Conservation (phyloP, 2,113 vertebrate genomes). For the Oenanthe oenanthe region DNA sequence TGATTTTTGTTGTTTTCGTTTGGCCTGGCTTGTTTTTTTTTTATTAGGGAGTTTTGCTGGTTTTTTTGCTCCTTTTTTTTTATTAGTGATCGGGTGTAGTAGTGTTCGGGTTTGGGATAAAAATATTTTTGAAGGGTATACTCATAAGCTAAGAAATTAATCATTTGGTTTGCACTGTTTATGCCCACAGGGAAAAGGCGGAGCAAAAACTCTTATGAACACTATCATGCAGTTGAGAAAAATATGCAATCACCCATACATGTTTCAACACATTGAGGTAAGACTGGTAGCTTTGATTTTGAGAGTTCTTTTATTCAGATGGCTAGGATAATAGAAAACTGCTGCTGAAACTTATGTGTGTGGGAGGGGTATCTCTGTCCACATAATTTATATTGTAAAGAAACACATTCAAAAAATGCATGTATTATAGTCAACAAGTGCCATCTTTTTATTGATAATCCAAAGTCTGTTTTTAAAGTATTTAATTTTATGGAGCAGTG, state of each 20-base stretch:
- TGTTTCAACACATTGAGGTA: slow-evolving; percentile 97
- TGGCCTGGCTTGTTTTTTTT: background rate
- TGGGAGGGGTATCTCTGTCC: background rate
- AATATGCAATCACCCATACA: slow-evolving; percentile 98
- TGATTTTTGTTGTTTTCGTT: accelerated
- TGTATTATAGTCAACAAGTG: accelerated
- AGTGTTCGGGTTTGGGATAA: background rate
- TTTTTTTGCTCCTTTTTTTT: background rate
- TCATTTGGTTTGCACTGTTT: background rate
- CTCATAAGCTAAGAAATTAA: background rate
- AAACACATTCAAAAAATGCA: background rate
- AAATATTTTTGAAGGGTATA: background rate
- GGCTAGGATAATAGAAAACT: background rate
- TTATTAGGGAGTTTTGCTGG: background rate
- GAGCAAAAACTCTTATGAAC: slow-evolving; percentile 98
- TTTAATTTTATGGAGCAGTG: background rate
- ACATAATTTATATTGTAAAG: background rate
- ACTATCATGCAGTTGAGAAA: slow-evolving; percentile 99
- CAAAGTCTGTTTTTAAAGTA: background rate
- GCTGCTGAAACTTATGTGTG: background rate
- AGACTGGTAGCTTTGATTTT: background rate
- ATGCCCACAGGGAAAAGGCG: slow-evolving; percentile 91
- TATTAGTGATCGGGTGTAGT: background rate
- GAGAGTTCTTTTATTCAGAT: background rate
- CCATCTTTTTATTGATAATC: background rate